Evolutionary conservation across 2,888 invertebrate genomes (phyloP).

Genomic region (Syrista parreyssii): DNA sequence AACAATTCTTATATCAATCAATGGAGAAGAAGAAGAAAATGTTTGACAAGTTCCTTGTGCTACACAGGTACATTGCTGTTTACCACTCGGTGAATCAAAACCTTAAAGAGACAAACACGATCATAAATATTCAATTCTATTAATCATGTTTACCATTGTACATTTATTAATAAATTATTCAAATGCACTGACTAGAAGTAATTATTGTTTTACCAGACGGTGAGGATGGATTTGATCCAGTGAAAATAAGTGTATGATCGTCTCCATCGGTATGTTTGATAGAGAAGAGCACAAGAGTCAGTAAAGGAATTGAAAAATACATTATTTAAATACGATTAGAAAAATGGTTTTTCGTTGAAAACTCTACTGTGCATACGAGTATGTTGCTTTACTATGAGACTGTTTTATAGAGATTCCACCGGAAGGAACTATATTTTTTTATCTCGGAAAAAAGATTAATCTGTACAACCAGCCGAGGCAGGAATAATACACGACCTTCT

Average conservation of each 20-base stretch:
- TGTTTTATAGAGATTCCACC: background rate
- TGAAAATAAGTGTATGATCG: background rate
- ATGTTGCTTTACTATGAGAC: background rate
- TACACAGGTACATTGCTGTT: slow-evolving; percentile 36
- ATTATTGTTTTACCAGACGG: background rate
- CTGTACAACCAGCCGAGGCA: slow-evolving; percentile 44
- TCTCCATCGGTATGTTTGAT: background rate
- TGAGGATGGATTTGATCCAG: background rate
- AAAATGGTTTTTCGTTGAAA: background rate
- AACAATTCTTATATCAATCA: slow-evolving; percentile 51
- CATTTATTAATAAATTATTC: background rate
- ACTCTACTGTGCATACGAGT: background rate
- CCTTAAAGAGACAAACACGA: background rate
- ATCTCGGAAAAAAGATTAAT: slow-evolving; percentile 33
- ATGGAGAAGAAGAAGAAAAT: background rate
- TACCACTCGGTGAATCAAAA: background rate
- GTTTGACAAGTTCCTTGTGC: slow-evolving; percentile 32
- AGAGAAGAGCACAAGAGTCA: background rate
- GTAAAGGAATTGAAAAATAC: background rate
- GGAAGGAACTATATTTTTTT: slow-evolving; percentile 1
- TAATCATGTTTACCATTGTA: background rate
- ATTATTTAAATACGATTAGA: background rate
- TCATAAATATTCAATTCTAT: background rate
- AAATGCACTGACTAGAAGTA: background rate
- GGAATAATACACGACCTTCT: slow-evolving; percentile 28